These are phyloP conservation scores for Tanytarsus gracilentus DNA, from an alignment of 2,888 invertebrate genomes.

Conservation along the genomic window DNA sequence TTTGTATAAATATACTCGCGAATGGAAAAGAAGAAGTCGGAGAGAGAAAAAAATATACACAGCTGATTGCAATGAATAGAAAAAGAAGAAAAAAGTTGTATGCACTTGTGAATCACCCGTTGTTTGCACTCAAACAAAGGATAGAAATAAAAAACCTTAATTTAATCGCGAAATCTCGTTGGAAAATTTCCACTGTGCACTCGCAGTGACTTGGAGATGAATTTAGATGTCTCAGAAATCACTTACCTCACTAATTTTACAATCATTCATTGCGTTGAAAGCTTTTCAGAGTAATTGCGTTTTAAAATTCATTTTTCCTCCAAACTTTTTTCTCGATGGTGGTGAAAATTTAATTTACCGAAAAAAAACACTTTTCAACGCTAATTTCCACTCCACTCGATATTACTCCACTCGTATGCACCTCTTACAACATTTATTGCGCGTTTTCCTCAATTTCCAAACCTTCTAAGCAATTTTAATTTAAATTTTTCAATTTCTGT, in stretches of 20 bases:
- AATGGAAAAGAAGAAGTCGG: neutral
- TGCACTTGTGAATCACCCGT: conserved; percentile 9
- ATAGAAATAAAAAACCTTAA: neutral
- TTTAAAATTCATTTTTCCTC: conserved; percentile 17
- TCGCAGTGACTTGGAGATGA: neutral
- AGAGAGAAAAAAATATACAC: conserved; percentile 4
- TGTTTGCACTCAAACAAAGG: conserved; percentile 19
- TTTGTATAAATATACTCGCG: neutral
- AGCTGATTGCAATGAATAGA: conserved; percentile 20
- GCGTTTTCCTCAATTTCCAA: too few relatives aligned
- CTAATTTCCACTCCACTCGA: neutral
- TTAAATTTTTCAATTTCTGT: too few relatives aligned
- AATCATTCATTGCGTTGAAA: conserved; percentile 28
- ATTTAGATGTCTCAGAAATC: neutral
- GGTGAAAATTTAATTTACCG: neutral
- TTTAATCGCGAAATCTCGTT: neutral
- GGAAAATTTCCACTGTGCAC: neutral
- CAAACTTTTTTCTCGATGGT: neutral
- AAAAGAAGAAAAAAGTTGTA: conserved; percentile 10
- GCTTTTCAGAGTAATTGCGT: conserved; percentile 25
- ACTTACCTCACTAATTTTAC: conserved; percentile 12
- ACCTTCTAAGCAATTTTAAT: too few relatives aligned
- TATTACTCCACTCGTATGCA: too few relatives aligned
- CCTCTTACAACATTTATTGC: too few relatives aligned
- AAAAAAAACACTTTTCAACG: neutral